Conservation (phyloP, 2,113 vertebrate species). For the Bungarus multicinctus region DNA sequence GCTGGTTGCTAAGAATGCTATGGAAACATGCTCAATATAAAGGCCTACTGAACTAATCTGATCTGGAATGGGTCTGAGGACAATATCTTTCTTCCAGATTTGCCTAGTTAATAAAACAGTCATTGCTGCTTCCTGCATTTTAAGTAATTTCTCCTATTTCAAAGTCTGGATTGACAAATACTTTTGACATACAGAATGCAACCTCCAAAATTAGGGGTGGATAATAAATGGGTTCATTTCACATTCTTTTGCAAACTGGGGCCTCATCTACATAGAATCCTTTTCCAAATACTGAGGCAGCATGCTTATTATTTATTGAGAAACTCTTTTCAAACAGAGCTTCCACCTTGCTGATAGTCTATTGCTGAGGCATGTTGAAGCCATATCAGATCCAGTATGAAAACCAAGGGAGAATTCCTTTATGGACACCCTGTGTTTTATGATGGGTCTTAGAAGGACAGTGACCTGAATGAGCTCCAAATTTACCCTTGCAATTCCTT, state of each 20-base stretch:
- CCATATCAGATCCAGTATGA: background rate
- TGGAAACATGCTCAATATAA: background rate
- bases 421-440: background rate
- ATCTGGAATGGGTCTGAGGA: background rate
- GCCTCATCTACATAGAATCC: background rate
- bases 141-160: background rate
- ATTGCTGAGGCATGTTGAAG: background rate
- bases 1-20: background rate
- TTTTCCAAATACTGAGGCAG: background rate
- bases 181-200: background rate
- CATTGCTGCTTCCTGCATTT: background rate
- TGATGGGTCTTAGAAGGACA: background rate
- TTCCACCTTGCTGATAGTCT: background rate
- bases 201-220: background rate
- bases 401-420: background rate
- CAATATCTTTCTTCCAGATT: background rate
- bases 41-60: background rate
- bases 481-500: background rate
- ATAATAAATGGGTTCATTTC: background rate
- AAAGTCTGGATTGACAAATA: background rate
- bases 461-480: background rate
- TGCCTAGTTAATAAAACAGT: background rate
- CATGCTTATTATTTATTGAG: background rate
- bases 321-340: background rate
- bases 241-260: background rate